Conservation (phyloP, 2,113 vertebrate species). For the Cairina moschata region DNA sequence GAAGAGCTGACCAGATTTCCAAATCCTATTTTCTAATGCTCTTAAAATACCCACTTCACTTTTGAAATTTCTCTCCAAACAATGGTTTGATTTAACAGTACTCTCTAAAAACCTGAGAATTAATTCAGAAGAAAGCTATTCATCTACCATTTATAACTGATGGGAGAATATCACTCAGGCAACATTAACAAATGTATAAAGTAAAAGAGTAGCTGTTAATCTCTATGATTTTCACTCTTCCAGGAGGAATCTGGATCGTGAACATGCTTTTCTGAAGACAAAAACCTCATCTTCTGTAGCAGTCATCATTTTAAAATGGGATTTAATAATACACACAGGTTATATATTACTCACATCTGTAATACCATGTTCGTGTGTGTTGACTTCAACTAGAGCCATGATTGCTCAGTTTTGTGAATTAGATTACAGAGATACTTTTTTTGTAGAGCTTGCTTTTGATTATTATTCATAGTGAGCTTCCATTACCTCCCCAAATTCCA, state of each 20-base stretch:
- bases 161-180: neutral
- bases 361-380: neutral
- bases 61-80: neutral
- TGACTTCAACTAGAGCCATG: neutral
- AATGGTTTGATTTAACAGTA: neutral
- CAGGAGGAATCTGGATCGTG: neutral
- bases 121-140: neutral
- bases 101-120: neutral
- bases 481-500: neutral
- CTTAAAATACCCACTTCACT: neutral
- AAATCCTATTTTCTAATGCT: neutral
- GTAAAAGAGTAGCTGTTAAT: slow-evolving; percentile 1
- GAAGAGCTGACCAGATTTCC: slow-evolving; percentile 5
- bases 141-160: neutral
- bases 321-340: neutral
- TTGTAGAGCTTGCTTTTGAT: neutral
- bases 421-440: neutral
- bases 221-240: neutral
- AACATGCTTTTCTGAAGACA: neutral
- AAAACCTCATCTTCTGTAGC: neutral
- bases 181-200: neutral
- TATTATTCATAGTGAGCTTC: neutral
- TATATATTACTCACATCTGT: neutral
- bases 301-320: neutral
- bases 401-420: neutral